These are phyloP conservation scores for Chromobotia macracanthus DNA, from an alignment of 2,797 vertebrate species.

Conservation along the genomic window DNA sequence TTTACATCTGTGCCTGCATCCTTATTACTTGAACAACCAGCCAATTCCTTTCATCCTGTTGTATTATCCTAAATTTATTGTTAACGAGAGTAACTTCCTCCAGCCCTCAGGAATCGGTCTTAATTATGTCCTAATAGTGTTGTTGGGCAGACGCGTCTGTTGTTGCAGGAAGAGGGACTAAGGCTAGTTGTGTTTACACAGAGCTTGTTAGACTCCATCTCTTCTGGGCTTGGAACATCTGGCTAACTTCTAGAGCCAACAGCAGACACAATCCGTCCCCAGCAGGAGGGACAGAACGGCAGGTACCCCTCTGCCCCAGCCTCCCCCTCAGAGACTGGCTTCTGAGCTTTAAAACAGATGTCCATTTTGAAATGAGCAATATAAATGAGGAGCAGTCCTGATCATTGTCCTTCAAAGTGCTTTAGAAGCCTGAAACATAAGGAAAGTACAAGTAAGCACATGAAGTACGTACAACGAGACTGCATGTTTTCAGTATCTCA, in stretches of 20 bases:
- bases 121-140: conserved; percentile 12
- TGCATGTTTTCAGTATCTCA: not conserved
- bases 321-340: not conserved
- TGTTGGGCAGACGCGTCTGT: conserved; percentile 11
- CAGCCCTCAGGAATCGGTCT: conserved; percentile 22
- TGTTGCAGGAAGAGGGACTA: conserved; percentile 25
- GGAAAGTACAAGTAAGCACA: not conserved
- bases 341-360: conserved; percentile 35
- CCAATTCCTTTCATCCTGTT: not conserved
- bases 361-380: conserved; percentile 15
- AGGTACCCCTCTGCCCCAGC: not conserved
- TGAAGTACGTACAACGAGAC: not conserved
- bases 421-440: not conserved
- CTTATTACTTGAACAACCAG: not conserved
- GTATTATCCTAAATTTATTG: not conserved
- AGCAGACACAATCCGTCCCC: conserved; percentile 40
- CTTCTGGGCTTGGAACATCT: conserved; percentile 68
- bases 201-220: conserved; percentile 65
- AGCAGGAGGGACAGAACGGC: conserved; percentile 12
- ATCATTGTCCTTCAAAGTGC: conserved; percentile 13
- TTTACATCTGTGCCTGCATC: conserved; percentile 10
- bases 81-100: conserved; percentile 3
- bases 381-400: conserved; percentile 1
- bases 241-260: conserved; percentile 64
- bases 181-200: conserved; percentile 66